Base-by-base conservation (phyloP, 2,888 invertebrate species). In the Anarsia innoxiella region DNA sequence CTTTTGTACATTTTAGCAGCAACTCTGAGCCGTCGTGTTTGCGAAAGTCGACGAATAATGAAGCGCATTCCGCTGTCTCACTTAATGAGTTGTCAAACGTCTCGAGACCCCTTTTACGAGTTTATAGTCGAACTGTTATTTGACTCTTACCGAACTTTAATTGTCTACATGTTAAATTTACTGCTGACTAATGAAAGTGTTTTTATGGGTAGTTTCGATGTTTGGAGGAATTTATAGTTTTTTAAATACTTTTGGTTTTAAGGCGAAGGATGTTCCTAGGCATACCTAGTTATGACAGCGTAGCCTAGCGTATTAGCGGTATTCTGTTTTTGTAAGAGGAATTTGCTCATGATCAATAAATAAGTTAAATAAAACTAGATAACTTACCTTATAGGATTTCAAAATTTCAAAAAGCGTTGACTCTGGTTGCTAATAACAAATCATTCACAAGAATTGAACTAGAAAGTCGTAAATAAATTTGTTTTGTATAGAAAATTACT, bases 401-500 rank as follows among this genome's bases (percentile, higher is more conserved):
- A 25, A 25, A 25, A 25, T 25, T 9, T 9, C 2, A 9, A 25
- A 9, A 25, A 2, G 2, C n/a, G 8, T 9, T 9, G 25, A 9
- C 25, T n/a, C 25, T n/a, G n/a, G n/a, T 4, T 9, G 5, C 5
- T 25, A 25, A 25, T 9, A 25, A 9, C 4, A 25, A 25, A 25
- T 9, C 8, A 19, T 8, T 19, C 6, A 8, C 9, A 13, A 2
- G 9, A 29, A 12, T 12, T 2, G 29, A 29, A 29, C 12, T 38
- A 46, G 39, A 48, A 49, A 50, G 56, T 47, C 51, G 52, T 50
- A 57, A 62, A 63, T 65, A 61, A 59, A 66, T 63, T 63, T 64
- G 59, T 64, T 63, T 68, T 65, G 61, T 64, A 59, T 66, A 66
- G 63, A 66, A 64, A 67, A 73, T 74, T 63, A 68, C 63, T 59